phyloP scores from a whole-genome alignment of 2,797 vertebrate species.

The Tadarida brasiliensis region DNA sequence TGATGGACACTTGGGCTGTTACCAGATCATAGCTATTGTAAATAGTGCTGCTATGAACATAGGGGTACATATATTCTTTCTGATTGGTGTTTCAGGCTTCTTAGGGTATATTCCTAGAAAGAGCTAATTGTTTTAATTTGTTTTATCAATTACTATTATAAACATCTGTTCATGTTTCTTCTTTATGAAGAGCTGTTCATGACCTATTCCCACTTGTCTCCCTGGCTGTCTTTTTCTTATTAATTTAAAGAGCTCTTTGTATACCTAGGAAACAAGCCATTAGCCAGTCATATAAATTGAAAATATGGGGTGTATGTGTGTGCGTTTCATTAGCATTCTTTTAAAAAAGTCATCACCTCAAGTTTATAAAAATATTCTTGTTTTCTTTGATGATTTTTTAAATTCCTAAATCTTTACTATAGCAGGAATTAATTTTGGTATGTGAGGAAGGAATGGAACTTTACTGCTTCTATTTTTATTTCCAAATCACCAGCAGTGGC shows the following conservation, averaged over 20 bases:
- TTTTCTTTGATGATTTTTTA: not conserved
- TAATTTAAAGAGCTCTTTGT: constrained; percentile 41
- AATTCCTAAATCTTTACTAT: not conserved
- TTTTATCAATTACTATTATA: not conserved
- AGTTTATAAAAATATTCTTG: not conserved
- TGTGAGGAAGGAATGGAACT: not conserved
- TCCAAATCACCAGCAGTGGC: not conserved
- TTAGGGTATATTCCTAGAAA: not conserved
- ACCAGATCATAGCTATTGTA: no score
- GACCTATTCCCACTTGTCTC: not conserved
- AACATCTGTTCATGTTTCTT: constrained; percentile 21
- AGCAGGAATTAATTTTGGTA: not conserved
- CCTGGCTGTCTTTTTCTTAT: not conserved
- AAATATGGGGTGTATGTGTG: not conserved
- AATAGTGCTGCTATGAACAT: no score
- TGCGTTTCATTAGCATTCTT: not conserved
- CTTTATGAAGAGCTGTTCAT: not conserved
- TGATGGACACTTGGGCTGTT: no score
- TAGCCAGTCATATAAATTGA: constrained; percentile 49
- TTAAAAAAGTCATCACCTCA: not conserved
- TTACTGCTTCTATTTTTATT: not conserved
- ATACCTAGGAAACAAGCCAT: constrained; percentile 25
- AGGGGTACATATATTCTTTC: no score
- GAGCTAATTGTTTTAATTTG: not conserved
- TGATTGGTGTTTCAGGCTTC: no score